Base-by-base conservation (phyloP, 2,888 invertebrate species). In the Lochmaea crataegi region DNA sequence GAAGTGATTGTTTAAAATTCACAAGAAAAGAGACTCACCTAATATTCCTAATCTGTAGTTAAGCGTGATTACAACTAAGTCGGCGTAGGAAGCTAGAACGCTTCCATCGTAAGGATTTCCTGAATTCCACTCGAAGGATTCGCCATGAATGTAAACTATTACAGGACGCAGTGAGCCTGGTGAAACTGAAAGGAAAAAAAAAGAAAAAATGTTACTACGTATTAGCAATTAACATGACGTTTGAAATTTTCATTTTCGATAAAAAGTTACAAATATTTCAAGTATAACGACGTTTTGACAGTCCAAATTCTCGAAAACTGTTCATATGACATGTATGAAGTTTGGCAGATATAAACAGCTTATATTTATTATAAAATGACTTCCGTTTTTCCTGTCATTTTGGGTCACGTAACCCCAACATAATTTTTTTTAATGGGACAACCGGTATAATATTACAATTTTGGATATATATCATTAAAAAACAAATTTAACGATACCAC, bases 91-190 rank as follows among this genome's bases (percentile, higher is more conserved):
- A 63, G 98, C 95, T 76, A 99, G 89, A 63, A 98, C 95, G 77
- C 96, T 95, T 71, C 97, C 98, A 86, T 99, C 98, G 88, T 98
- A 98, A 7, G 97, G 95, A 87, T 98, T 98, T 77, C 98, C 98
- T 65, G 97, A 95, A 86, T 97, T 97, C 94, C 96, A 97, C 84
- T 96, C 96, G 86, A 95, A 96, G 68, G 94, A 94, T 85, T 96
- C 95, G 0, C 95, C 96, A 82, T 95, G 95, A 80, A 96, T 91
- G 87, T 93, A 95, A 66, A 96, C 92, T 83, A 96, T 87, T 48
- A 96, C 95, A 56, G 96, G 94, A 84, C 92, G 89, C 66, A 90
- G 84, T 41, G 83, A 80, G 79, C 87, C 87, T 16, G 89, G 89
- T 78, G 90, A 89, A 87, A 89, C 91, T 91, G 87, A 57, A 86